These are phyloP conservation scores for Euglossa dilemma DNA, from an alignment of 1,140 invertebrate genomes.

Conservation along the genomic window DNA sequence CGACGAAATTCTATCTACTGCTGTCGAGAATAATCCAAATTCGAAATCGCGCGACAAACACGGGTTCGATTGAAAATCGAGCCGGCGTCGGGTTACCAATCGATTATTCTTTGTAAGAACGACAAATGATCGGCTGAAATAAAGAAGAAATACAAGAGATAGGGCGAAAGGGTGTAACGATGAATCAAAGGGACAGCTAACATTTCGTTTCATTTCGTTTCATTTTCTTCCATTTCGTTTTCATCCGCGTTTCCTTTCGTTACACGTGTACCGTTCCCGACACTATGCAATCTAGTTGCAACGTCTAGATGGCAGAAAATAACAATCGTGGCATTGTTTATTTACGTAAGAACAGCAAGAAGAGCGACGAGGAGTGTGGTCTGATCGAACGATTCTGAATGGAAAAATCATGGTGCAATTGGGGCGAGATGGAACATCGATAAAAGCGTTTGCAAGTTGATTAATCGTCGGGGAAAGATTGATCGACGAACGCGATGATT, in stretches of 20 bases:
- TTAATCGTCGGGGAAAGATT: too few species aligned
- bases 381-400: background rate
- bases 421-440: background rate
- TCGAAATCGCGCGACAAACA: slow-evolving; percentile 1
- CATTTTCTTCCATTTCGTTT: background rate
- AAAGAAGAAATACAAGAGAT: background rate
- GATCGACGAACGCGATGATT: too few species aligned
- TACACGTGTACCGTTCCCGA: too few species aligned
- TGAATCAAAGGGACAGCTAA: background rate
- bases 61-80: slow-evolving; percentile 10
- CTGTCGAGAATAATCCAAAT: background rate
- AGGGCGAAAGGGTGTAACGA: background rate
- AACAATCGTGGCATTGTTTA: background rate
- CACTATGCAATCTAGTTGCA: background rate
- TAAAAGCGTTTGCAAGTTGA: background rate
- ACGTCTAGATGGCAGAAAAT: background rate
- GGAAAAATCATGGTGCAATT: background rate
- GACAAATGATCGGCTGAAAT: background rate
- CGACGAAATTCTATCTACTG: background rate
- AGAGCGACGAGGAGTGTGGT: background rate
- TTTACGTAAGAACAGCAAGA: background rate
- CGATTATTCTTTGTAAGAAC: background rate
- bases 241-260: background rate
- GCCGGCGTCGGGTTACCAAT: background rate
- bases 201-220: background rate